Evolutionary conservation across 2,888 invertebrate genomes (phyloP).

Genomic region (Dolichopus griseipennis): DNA sequence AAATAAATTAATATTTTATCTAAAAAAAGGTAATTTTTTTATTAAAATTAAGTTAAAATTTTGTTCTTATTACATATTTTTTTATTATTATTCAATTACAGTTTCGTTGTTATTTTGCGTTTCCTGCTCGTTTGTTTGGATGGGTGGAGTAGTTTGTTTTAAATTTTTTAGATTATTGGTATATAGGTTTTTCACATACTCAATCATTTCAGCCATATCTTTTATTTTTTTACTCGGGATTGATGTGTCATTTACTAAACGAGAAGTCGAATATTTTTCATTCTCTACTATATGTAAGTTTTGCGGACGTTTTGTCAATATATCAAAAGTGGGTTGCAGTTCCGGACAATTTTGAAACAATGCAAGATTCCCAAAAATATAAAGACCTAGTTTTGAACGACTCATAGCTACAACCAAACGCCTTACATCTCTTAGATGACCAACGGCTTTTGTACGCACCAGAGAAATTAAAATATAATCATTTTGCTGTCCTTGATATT

Average conservation of each 20-base stretch:
- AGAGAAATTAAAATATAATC: constrained; percentile 94
- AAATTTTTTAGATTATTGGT: constrained; percentile 61
- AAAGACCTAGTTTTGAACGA: constrained; percentile 90
- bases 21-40: no score
- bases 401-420: constrained; percentile 97
- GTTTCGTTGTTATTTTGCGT: background rate
- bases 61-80: no score
- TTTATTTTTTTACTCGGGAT: constrained; percentile 43
- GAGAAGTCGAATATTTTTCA: constrained; percentile 69
- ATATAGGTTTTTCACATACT: constrained; percentile 90
- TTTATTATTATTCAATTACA: no score
- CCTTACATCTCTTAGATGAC: constrained; percentile 92
- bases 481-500: constrained; percentile 99
- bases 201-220: constrained; percentile 92
- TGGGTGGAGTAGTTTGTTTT: constrained; percentile 38
- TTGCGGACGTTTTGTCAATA: constrained; percentile 75
- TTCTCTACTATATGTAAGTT: constrained; percentile 69
- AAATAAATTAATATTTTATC: no score
- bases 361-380: constrained; percentile 86
- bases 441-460: constrained; percentile 93
- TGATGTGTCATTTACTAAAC: constrained; percentile 47
- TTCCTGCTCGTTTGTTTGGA: background rate
- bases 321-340: constrained; percentile 87
- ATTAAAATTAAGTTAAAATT: no score
- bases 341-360: constrained; percentile 96